These are phyloP conservation scores for Neodon shergylaensis DNA, from an alignment of 2,113 vertebrate genomes.

Conservation along the genomic window DNA sequence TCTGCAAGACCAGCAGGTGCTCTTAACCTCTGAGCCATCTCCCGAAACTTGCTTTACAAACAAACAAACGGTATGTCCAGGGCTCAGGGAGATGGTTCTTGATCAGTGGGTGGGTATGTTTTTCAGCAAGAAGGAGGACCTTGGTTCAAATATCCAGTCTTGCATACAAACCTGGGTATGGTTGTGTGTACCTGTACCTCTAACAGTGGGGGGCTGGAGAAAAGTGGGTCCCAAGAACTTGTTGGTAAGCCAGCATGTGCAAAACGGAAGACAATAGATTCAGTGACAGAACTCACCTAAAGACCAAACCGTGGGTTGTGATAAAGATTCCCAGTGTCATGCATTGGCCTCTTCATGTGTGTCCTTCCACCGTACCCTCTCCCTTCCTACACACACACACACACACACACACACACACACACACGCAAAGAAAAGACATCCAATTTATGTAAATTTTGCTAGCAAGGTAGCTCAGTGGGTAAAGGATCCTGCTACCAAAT, in stretches of 20 bases:
- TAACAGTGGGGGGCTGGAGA: not conserved
- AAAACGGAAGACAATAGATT: not conserved
- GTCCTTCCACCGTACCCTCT: too few species aligned
- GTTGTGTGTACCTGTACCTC: not conserved
- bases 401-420: not conserved
- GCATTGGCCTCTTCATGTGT: not conserved
- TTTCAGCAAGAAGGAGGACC: not conserved
- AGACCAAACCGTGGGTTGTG: not conserved
- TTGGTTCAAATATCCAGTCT: not conserved
- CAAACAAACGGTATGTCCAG: too few species aligned
- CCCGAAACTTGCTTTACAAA: not conserved
- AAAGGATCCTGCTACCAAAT: not conserved
- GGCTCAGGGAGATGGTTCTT: not conserved
- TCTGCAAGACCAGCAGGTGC: not conserved
- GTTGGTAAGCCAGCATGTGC: not conserved
- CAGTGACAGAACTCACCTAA: not conserved
- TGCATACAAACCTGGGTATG: not conserved
- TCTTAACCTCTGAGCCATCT: not conserved
- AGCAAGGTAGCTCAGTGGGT: not conserved
- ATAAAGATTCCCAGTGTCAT: not conserved
- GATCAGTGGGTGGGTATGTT: not conserved
- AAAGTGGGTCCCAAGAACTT: not conserved
- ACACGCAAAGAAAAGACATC: not conserved
- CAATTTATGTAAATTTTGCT: not conserved
- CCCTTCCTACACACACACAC: not conserved